phyloP scores from a whole-genome alignment of 1,140 invertebrate genomes.

The Drosophila eugracilis region DNA sequence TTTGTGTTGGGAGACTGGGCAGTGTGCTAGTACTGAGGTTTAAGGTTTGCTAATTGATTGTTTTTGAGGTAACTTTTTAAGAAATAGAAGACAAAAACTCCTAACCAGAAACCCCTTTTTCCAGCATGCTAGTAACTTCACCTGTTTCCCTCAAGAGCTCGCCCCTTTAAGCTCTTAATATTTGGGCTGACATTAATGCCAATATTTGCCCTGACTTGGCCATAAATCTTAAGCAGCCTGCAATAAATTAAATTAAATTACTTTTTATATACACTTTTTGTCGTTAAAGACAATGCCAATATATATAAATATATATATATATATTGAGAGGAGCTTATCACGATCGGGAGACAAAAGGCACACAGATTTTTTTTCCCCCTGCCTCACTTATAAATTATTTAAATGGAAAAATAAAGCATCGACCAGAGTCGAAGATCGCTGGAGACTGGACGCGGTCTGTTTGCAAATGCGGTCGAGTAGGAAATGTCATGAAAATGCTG shows the following conservation, averaged over 20 bases:
- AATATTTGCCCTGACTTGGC: conserved; percentile 52
- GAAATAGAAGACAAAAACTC: too few relatives aligned
- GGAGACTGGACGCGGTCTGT: conserved; percentile 77
- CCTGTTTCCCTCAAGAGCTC: too few relatives aligned
- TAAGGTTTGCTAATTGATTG: conserved; percentile 3
- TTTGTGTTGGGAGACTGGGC: conserved; percentile 38
- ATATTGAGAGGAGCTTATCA: conserved; percentile 59
- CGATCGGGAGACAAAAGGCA: conserved; percentile 70
- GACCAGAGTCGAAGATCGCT: conserved; percentile 10
- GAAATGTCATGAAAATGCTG: conserved; percentile 74
- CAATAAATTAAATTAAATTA: conserved; percentile 76
- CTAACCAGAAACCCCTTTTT: too few relatives aligned
- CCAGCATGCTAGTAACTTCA: not conserved
- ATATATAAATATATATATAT: conserved; percentile 12
- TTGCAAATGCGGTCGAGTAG: conserved; percentile 77
- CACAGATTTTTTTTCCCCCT: conserved; percentile 58
- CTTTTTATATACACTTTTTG: conserved; percentile 56
- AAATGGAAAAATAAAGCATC: conserved; percentile 75
- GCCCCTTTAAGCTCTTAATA: conserved; percentile 41
- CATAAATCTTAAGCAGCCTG: conserved; percentile 59
- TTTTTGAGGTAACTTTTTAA: too few relatives aligned
- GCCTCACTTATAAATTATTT: conserved; percentile 78
- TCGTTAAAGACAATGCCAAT: conserved; percentile 56
- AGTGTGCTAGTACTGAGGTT: not conserved
- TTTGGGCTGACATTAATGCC: conserved; percentile 60